Base-by-base conservation (phyloP, 2,888 invertebrate genomes). In the Papilio demoleus region DNA sequence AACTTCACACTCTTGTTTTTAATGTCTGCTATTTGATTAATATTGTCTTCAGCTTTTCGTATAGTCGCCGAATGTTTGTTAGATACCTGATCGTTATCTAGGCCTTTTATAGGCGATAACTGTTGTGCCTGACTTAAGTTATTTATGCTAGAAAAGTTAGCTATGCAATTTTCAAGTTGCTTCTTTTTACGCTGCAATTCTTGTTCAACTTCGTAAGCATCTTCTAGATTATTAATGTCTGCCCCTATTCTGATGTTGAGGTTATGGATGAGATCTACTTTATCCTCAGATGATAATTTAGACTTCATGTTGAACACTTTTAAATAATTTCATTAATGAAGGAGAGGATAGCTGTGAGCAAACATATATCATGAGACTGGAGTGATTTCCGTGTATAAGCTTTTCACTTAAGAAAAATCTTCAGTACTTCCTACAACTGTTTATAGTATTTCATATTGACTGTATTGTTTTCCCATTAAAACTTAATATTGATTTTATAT, bases 21-120 rank as follows among this genome's bases (percentile, higher is more conserved):
- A 2, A 94, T 85, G 47, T 81, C 86, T 71, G 85, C 88, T 68
- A 88, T 93, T 85, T 85, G 93, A 80, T 81, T 93, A 66, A 87
- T 84, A 77, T 93, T 93, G 47, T 90, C 85, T 77, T 95, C 94
- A 11, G 96, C 94, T 74, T 93, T 94, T 71, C 93, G 88, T n/a
- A 96, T 87, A 0, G 95, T 94, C n/a, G 93, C 86, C 75, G 94
- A 93, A 50, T 95, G 88, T 79, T 93, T 94, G 17, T 94, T 94
- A 2, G 94, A 94, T n/a, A 94, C 94, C 76, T 95, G 94, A 74
- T 92, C 90, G 75, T 94, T 95, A 14, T 94, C 85, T 73, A 94
- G 93, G 36, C 96, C 82, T 96, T 96, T 79, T 27, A 87, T 65
- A 4, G 19, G 47, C 45, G 38, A 42, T n/a, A 60, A 50, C 38